Percentiles rank a stretch among this genome's conserved stretches.
Evolutionary conservation across 2,888 invertebrate genomes (phyloP).

Genomic region (Dilophus febrilis): DNA sequence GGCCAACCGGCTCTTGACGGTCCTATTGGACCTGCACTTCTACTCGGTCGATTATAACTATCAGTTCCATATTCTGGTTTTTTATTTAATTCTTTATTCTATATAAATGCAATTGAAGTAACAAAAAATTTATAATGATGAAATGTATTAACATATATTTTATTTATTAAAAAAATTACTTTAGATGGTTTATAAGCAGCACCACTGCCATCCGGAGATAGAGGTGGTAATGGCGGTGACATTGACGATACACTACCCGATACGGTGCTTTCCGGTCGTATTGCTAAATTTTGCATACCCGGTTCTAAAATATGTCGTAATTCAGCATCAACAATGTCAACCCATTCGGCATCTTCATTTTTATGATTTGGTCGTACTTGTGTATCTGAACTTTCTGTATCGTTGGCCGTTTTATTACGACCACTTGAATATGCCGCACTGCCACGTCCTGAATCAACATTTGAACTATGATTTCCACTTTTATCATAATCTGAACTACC

Average conservation of each 20-base stretch:
- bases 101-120: constrained; percentile 3
- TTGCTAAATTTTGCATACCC: constrained; percentile 43
- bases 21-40: constrained; percentile 20
- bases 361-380: constrained; percentile 8
- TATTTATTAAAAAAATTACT: too few species aligned
- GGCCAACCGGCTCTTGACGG: constrained; percentile 15
- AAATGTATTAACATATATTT: neutral
- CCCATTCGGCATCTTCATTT: constrained; percentile 60
- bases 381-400: constrained; percentile 40
- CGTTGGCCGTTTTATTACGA: constrained; percentile 34
- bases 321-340: constrained; percentile 64
- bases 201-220: constrained; percentile 49
- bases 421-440: constrained; percentile 66
- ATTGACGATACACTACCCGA: constrained; percentile 53
- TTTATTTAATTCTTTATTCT: constrained; percentile 9
- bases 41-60: constrained; percentile 28
- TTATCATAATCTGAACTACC: constrained; percentile 61
- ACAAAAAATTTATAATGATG: neutral
- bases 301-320: constrained; percentile 60
- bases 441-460: constrained; percentile 64
- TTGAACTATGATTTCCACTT: constrained; percentile 54
- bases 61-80: constrained; percentile 38
- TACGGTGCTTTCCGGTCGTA: constrained; percentile 42
- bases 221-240: constrained; percentile 60
- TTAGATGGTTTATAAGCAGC: constrained; percentile 11